These are phyloP conservation scores for Malthinus flaveolus DNA, from an alignment of 2,888 invertebrate genomes.

Conservation along the genomic window DNA sequence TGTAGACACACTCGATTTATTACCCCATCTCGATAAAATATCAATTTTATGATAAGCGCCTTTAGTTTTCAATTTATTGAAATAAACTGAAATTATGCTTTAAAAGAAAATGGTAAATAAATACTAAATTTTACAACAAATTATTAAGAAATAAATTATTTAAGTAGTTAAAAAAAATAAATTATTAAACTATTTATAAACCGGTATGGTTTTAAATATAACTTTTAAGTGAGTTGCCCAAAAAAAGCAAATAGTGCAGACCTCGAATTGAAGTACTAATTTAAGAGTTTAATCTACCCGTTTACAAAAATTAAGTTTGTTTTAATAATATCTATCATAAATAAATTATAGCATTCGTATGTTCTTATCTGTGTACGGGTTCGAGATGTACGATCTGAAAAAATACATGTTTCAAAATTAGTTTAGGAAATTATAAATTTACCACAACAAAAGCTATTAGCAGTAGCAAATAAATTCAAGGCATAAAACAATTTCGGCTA, in stretches of 20 bases:
- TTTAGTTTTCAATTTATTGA: background rate
- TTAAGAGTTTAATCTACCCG: conserved; percentile 25
- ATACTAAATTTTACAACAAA: conserved; percentile 2
- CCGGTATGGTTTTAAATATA: background rate
- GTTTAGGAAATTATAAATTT: background rate
- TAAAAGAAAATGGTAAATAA: background rate
- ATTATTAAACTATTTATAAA: background rate
- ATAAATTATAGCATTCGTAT: conserved; percentile 46
- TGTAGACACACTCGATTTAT: too few relatives aligned
- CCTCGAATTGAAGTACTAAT: conserved; percentile 8
- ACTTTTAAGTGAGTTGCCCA: conserved; percentile 13
- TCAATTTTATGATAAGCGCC: background rate
- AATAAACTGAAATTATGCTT: background rate
- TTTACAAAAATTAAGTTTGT: conserved; percentile 20
- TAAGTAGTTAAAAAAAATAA: background rate
- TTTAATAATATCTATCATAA: conserved; percentile 3
- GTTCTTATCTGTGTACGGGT: conserved; percentile 67
- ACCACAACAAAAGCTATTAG: background rate
- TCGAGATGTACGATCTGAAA: conserved; percentile 69
- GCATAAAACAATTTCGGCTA: too few relatives aligned
- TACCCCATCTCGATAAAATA: background rate
- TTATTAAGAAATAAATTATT: conserved; percentile 6
- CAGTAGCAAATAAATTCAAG: background rate
- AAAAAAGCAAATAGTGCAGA: conserved; percentile 27
- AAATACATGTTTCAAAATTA: conserved; percentile 31